Evolutionary conservation across 2,113 vertebrate species (phyloP), one percentile per base, ranked within the genome.

Genomic region (Neoarius graeffei): DNA sequence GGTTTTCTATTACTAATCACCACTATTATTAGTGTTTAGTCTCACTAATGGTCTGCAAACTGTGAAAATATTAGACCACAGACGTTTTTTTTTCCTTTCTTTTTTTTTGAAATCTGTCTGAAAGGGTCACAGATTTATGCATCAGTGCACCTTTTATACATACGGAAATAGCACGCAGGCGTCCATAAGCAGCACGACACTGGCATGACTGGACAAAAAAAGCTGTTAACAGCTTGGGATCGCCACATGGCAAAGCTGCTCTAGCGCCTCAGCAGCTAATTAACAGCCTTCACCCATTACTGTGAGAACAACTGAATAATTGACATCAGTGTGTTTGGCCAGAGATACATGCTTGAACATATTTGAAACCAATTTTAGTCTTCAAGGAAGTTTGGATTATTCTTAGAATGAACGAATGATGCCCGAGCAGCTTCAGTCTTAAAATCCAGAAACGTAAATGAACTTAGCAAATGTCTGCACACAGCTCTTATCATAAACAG

Each of bases 181-280:
- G 50, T 56, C 79, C 67, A 67, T 76, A 83, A 86, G 50, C 84
- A 77, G 85, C 88, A 77, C 79, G 84, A 83, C 67, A 56, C 84
- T 83, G 85, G 35, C 81, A 67, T 90, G 62, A 88, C 76, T 81
- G 85, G 56, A 73, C 30, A 73, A 89, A 85, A 42, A 88, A 84
- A 57, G 88, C 90, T 90, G 81, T 93, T 91, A 91, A 67, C 92
- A 85, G 88, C 86, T 86, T 84, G 88, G 80, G 91, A 92, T 90
- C 89, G 42, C 84, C 82, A 88, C 87, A 85, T 83, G 81, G 81
- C 81, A 66, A 71, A 79, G 73, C 82, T 64, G 88, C 76, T 73
- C 3, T 67, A 73, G 81, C 50, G 62, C 48, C 48, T 77, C 54
- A 64, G 85, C 66, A 66, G 54, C 87, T 84, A 81, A 76, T 85